A percentile compares a stretch with the other conserved stretches of the same genome.
Conservation (phyloP, 2,797 vertebrate genomes). For the Cuniculus paca region DNA sequence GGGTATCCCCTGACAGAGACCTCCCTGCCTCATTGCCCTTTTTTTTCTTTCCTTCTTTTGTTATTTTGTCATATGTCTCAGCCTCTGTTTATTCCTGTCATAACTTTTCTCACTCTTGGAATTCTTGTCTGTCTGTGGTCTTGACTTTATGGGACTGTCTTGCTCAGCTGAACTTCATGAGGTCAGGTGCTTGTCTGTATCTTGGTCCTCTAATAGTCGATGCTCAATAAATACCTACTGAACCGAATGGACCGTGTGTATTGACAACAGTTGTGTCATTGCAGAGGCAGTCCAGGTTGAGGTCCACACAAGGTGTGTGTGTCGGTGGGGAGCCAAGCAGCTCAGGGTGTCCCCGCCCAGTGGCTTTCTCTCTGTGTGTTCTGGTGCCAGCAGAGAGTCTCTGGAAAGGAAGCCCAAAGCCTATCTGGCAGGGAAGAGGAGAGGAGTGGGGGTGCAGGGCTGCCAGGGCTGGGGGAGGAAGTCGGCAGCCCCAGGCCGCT, state of each 20-base stretch:
- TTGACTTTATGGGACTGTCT: background rate
- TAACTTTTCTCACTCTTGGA: background rate
- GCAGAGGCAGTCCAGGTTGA: background rate
- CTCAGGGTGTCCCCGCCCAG: background rate
- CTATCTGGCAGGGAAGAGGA: slow-evolving; percentile 39
- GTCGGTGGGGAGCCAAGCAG: background rate
- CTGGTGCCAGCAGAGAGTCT: slow-evolving; percentile 63
- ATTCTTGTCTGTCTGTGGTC: background rate
- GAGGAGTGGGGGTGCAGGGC: background rate
- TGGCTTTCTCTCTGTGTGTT: slow-evolving; percentile 29
- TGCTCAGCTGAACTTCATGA: background rate
- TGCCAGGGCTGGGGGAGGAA: slow-evolving; percentile 55
- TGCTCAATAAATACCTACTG: background rate
- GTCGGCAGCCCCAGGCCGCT: slow-evolving; percentile 53
- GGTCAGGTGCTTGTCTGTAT: background rate
- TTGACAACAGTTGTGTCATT: background rate
- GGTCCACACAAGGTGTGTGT: background rate
- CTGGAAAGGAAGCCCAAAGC: slow-evolving; percentile 72
- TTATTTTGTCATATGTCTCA: background rate
- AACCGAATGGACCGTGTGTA: background rate
- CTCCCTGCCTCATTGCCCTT: background rate
- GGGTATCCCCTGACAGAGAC: background rate
- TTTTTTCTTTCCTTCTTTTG: background rate
- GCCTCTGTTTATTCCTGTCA: background rate
- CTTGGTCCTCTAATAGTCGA: background rate